Conservation (phyloP, 1,140 invertebrate genomes). For the Metaphire vulgaris region DNA sequence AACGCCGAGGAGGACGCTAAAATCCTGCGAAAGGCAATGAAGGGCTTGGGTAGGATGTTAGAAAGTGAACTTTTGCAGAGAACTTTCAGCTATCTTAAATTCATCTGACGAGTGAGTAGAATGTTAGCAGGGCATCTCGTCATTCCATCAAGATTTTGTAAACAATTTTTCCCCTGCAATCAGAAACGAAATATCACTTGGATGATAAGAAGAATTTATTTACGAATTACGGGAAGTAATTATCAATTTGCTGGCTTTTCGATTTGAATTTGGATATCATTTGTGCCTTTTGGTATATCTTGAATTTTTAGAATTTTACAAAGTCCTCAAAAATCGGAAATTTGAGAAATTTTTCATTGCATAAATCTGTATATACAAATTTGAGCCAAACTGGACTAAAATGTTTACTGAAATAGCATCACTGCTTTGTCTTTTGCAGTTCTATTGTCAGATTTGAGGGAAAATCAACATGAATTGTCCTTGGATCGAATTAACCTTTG, state of each 20-base stretch:
- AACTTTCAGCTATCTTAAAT: not conserved
- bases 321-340: too few relatives aligned
- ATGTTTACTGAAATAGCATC: constrained; percentile 1
- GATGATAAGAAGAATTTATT: not conserved
- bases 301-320: too few relatives aligned
- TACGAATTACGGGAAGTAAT: not conserved
- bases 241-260: too few relatives aligned
- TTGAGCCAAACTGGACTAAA: too few relatives aligned
- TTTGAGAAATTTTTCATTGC: too few relatives aligned
- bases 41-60: constrained; percentile 39
- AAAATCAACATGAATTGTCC: not conserved
- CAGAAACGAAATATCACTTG: not conserved
- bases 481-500: not conserved
- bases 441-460: constrained; percentile 4
- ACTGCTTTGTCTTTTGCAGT: not conserved
- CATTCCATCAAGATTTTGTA: too few relatives aligned
- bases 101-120: not conserved
- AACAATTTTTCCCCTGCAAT: not conserved
- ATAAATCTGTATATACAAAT: too few relatives aligned
- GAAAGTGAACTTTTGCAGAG: not conserved
- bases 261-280: too few relatives aligned
- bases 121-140: too few relatives aligned
- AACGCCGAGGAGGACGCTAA: constrained; percentile 46
- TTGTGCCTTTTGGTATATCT: too few relatives aligned
- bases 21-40: constrained; percentile 46